Conservation (phyloP, 2,888 invertebrate genomes). For the Epirrita christyi region DNA sequence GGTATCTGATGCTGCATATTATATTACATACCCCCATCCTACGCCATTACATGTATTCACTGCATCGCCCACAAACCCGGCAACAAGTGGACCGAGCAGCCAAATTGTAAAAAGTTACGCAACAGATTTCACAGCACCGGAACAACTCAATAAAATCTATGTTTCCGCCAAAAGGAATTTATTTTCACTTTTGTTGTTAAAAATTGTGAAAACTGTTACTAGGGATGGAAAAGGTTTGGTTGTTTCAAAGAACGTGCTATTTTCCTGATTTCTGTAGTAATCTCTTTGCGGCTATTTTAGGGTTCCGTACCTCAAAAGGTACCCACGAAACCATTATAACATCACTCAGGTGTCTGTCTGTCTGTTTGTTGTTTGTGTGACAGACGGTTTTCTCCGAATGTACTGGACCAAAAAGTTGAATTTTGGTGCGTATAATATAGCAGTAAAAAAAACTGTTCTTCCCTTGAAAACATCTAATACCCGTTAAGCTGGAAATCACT, state of each 20-base stretch:
- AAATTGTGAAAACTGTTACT: background rate
- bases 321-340: no score
- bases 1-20: no score
- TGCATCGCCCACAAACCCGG: conserved; percentile 9
- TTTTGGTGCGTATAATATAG: no score
- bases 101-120: conserved; percentile 20
- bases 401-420: no score
- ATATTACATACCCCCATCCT: background rate
- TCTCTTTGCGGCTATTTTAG: no score
- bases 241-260: background rate
- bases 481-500: background rate
- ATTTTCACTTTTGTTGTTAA: conserved; percentile 15
- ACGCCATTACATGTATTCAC: background rate
- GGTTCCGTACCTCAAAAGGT: no score
- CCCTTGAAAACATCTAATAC: no score
- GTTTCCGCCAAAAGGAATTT: conserved; percentile 22
- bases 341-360: no score
- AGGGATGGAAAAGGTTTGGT: conserved; percentile 2
- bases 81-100: conserved; percentile 25
- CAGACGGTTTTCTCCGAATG: no score
- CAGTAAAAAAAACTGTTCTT: no score
- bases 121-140: conserved; percentile 21
- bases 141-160: conserved; percentile 18
- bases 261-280: background rate
- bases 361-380: no score